Conservation (phyloP, 2,888 invertebrate genomes). For the Pecten maximus region DNA sequence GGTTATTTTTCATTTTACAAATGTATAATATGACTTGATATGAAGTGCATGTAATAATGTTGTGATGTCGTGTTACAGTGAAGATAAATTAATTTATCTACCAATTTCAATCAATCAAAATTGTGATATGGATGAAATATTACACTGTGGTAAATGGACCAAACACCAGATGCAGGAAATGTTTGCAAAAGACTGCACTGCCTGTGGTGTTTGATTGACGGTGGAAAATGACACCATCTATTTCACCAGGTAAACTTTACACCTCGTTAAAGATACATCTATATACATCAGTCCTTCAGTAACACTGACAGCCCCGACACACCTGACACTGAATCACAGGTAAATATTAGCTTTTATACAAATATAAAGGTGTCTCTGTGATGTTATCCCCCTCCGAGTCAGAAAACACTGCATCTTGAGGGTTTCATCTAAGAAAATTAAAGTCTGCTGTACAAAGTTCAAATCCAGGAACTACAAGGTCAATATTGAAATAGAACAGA, state of each 20-base stretch:
- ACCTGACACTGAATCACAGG: background rate
- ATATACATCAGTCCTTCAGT: background rate
- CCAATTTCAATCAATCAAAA: slow-evolving; percentile 25
- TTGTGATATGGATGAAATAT: background rate
- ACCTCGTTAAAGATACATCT: slow-evolving; percentile 20
- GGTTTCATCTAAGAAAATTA: background rate
- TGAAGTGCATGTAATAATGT: background rate
- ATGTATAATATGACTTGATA: background rate
- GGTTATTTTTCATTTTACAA: background rate
- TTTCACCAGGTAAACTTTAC: slow-evolving; percentile 25
- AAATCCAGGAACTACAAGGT: background rate
- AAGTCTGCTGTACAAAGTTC: background rate
- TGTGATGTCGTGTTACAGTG: background rate
- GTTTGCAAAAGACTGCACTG: background rate
- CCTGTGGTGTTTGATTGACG: background rate
- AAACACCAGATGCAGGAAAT: background rate
- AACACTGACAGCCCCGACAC: background rate
- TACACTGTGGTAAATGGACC: background rate
- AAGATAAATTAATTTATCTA: background rate
- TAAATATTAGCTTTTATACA: background rate
- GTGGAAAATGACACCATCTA: slow-evolving; percentile 17
- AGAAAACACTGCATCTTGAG: background rate
- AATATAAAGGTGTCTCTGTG: background rate
- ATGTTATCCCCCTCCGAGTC: background rate
- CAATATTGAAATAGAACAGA: background rate